Conservation (phyloP, 2,113 vertebrate genomes). For the Pituophis catenifer region DNA sequence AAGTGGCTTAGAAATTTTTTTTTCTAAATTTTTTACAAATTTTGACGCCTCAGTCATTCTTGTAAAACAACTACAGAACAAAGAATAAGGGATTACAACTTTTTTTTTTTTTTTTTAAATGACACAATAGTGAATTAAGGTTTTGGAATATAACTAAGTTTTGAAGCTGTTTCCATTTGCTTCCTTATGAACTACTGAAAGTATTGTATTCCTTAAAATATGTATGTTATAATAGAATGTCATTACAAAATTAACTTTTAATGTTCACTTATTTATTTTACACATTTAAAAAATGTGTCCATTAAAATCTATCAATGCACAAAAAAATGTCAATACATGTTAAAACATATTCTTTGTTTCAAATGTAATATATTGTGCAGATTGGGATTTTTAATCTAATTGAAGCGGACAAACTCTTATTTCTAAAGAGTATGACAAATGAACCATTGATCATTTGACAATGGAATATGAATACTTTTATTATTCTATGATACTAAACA, state of each 20-base stretch:
- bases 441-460: too few species aligned
- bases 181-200: neutral
- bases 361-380: neutral
- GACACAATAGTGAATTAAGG: neutral
- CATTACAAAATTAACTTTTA: neutral
- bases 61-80: neutral
- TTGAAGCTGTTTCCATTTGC: neutral
- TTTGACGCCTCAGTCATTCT: neutral
- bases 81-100: too few species aligned
- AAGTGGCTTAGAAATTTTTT: neutral
- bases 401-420: neutral
- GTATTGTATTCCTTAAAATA: neutral
- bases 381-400: neutral
- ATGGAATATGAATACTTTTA: too few species aligned
- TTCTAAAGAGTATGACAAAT: neutral
- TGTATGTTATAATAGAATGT: neutral
- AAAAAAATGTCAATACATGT: neutral
- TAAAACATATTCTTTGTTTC: neutral
- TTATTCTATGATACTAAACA: too few species aligned
- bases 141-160: neutral
- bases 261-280: neutral
- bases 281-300: neutral
- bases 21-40: neutral
- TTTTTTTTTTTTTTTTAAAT: too few species aligned
- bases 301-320: neutral